Evolutionary conservation across 2,797 vertebrate genomes (phyloP), one percentile per base, ranked within the genome.

Genomic region (Esox lucius): DNA sequence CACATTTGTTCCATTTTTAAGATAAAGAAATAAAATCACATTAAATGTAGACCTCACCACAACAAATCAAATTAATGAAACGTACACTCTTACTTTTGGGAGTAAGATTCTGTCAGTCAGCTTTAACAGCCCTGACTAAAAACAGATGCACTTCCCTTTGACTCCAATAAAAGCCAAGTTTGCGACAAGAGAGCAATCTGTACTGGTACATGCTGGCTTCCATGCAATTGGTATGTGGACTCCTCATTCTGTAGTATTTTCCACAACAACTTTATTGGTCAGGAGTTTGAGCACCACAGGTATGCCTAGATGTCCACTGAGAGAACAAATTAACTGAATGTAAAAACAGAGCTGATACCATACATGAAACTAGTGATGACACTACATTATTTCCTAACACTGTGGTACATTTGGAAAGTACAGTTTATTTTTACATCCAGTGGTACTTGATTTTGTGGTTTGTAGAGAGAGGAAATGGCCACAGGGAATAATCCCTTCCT

Each of bases 401-500:
- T 22, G 35, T 42, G 16, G n/a, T 42, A 42, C 35, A n/a, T 35
- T n/a, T 17, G 33, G 7, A 39, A 9, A 68, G 17, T 68, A 28
- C 17, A 42, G 31, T 61, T 9, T 24, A 12, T 61, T 61, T 61
- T 24, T 24, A 61, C 22, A 9, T 59, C n/a, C 11, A 11, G 56
- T 11, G 66, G 4, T 9, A 42, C 66, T 35, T 3, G 7, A 19
- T 7, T n/a, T 39, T 39, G 66, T 68, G 17, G 35, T 68, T 42
- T 42, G 66, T 42, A 70, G 24, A 48, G 78, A 81, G 78, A 77
- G 69, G 82, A 83, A 84, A 76, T 46, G 68, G 67, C 39, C 68
- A 68, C 22, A 71, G 81, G 53, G 15, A 64, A 68, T 90, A 91
- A 92, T 91, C 89, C 85, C 62, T 70, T 85, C 24, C 61, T 71